A percentile compares a stretch with the other conserved stretches of the same genome.
Conservation (phyloP, 1,140 invertebrate genomes). For the Papilio machaon region DNA sequence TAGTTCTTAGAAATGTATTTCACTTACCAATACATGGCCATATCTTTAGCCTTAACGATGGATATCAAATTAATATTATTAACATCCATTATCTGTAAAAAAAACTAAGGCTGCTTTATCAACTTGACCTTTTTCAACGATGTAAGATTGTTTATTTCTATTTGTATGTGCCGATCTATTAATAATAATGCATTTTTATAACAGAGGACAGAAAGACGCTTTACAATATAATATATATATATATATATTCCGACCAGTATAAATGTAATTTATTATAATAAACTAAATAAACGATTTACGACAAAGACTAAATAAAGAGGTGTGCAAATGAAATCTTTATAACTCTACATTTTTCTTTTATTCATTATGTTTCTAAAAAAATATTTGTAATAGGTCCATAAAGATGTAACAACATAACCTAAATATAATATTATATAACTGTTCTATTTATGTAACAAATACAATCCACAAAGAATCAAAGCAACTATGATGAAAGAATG, state of each 20-base stretch:
- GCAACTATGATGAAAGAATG: neutral
- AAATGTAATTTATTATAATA: too few species aligned
- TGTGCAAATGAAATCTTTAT: too few species aligned
- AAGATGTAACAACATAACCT: neutral
- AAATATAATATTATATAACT: neutral
- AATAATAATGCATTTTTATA: too few species aligned
- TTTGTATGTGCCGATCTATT: neutral
- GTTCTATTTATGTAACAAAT: neutral
- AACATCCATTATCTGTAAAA: neutral
- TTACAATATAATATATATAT: too few species aligned
- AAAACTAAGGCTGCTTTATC: neutral
- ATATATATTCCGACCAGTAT: too few species aligned
- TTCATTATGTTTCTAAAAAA: neutral
- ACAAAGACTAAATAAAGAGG: too few species aligned
- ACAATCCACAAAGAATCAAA: neutral
- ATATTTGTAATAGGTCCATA: neutral
- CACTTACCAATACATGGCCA: neutral
- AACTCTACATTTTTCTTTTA: too few species aligned
- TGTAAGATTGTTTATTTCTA: neutral
- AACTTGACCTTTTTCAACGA: neutral
- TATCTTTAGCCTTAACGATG: neutral
- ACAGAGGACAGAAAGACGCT: too few species aligned
- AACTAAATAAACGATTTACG: too few species aligned
- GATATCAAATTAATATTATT: constrained; percentile 4
- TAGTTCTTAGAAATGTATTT: neutral